phyloP scores from a whole-genome alignment of 2,113 vertebrate genomes.

The Pelusios castaneus region DNA sequence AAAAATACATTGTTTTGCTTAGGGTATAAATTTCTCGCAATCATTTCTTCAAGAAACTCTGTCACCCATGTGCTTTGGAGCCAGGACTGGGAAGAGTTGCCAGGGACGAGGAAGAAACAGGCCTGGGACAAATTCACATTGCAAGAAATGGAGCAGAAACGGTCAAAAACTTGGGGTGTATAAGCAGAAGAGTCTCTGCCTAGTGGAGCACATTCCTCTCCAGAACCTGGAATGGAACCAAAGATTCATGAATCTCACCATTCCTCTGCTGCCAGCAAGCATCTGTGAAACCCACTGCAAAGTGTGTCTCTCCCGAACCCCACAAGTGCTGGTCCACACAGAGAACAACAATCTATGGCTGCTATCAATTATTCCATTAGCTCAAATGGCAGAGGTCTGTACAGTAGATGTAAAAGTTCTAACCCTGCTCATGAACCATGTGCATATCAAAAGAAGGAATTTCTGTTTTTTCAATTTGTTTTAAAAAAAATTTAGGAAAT shows the following conservation, averaged over 20 bases:
- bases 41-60: not conserved
- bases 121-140: not conserved
- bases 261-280: not conserved
- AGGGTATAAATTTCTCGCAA: not conserved
- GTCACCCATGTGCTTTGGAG: fast-evolving
- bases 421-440: not conserved
- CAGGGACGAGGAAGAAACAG: not conserved
- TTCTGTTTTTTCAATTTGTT: not conserved
- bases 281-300: not conserved
- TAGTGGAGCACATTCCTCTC: not conserved
- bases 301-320: not conserved
- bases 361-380: not conserved
- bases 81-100: not conserved
- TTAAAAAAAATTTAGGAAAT: not conserved
- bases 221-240: not conserved
- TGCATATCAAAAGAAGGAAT: not conserved
- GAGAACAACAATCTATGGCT: not conserved
- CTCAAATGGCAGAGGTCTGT: not conserved
- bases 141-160: not conserved
- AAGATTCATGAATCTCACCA: not conserved
- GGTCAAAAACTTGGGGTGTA: not conserved
- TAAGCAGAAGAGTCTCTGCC: not conserved
- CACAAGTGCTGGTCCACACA: not conserved
- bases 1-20: not conserved
- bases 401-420: not conserved